phyloP scores from a whole-genome alignment of 2,888 invertebrate genomes.

The Lasius platythorax region DNA sequence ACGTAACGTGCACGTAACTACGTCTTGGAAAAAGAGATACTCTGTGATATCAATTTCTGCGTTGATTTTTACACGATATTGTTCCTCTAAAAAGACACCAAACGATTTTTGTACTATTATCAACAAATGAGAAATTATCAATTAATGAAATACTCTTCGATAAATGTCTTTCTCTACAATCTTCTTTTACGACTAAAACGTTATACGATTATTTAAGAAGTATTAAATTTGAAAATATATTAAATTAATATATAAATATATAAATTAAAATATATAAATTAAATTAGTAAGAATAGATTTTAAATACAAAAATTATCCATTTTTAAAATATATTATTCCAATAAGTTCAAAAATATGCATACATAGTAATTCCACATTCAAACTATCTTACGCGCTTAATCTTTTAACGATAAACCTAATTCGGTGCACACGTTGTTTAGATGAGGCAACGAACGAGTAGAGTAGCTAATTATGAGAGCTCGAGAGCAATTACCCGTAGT shows the following conservation, averaged over 20 bases:
- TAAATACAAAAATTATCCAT: neutral
- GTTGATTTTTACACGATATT: neutral
- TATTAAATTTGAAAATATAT: neutral
- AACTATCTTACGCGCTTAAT: neutral
- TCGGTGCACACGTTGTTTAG: slow-evolving; percentile 4
- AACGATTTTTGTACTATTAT: neutral
- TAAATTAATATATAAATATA: neutral
- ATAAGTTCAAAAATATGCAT: neutral
- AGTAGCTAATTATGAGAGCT: slow-evolving; percentile 26
- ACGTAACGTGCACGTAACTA: neutral
- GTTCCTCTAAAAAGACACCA: neutral
- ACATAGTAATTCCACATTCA: neutral
- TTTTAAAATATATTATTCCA: neutral
- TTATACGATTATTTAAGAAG: neutral
- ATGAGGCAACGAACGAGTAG: neutral
- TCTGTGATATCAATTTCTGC: neutral
- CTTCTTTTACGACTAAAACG: neutral
- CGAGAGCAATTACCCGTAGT: slow-evolving; percentile 19
- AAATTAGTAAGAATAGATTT: neutral
- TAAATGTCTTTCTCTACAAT: neutral
- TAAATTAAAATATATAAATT: neutral
- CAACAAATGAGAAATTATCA: neutral
- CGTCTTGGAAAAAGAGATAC: slow-evolving; percentile 8
- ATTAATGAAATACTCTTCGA: neutral
- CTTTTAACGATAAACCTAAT: slow-evolving; percentile 4